Evolutionary conservation across 2,797 vertebrate species (phyloP).

Genomic region (Eidolon dupreanum): DNA sequence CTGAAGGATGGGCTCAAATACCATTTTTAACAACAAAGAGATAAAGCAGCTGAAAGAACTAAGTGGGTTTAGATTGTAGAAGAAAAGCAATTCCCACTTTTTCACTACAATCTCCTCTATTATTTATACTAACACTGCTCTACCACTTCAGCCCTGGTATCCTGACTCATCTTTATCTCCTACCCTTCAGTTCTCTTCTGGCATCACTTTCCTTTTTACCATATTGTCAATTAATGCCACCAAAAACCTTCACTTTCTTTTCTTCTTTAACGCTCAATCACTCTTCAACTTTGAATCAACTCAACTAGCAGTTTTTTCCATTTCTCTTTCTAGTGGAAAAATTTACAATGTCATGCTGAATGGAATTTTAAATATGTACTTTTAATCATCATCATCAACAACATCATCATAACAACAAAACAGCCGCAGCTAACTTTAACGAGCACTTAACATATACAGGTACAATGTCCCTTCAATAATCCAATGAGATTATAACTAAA

Average conservation of each 20-base stretch:
- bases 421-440: slow-evolving; percentile 10
- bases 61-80: neutral
- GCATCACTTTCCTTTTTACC: slow-evolving; percentile 38
- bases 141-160: neutral
- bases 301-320: slow-evolving; percentile 40
- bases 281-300: slow-evolving; percentile 41
- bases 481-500: slow-evolving; percentile 14
- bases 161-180: neutral
- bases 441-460: neutral
- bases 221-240: slow-evolving; percentile 5
- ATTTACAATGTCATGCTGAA: neutral
- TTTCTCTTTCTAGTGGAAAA: slow-evolving; percentile 29
- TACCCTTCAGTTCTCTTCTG: neutral
- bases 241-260: slow-evolving; percentile 53
- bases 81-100: neutral
- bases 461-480: neutral
- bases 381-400: neutral
- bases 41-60: slow-evolving; percentile 2
- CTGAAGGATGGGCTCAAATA: neutral
- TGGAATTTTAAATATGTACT: slow-evolving; percentile 51
- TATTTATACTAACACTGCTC: neutral
- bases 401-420: neutral
- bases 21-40: slow-evolving; percentile 30
- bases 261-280: slow-evolving; percentile 19
- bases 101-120: neutral